Evolutionary conservation across 2,888 invertebrate species (phyloP), one percentile per base, ranked within the genome.

Genomic region (Augochlorella aurata): DNA sequence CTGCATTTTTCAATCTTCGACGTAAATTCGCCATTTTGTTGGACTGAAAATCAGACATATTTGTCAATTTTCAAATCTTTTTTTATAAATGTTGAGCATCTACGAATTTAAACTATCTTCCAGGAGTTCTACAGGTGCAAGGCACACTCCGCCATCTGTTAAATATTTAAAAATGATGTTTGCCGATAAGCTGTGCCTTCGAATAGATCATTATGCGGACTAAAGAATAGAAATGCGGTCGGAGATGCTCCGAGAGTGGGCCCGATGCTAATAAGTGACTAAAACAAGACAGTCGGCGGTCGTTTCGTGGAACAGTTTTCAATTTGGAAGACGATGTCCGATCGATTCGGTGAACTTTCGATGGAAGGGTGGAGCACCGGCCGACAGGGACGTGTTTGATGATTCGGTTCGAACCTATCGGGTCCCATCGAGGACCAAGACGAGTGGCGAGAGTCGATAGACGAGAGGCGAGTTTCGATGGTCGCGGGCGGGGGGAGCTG

Each of bases 371-470:
- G 66, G 50, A n/a, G 44, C 54, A n/a, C 49, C 44, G 21, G 61
- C 5, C 21, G n/a, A 54, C n/a, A 16, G 18, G 49, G 75, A 63
- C 71, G 81, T 14, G 61, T 74, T 65, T 52, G 68, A 84, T 84
- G 77, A 74, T 74, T 80, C 72, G 72, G 74, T 74, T 83, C 74
- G 79, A 67, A 29, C 58, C 65, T 85, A 83, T 85, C 83, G 68
- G 74, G 69, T 69, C 74, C 77, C 72, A 49, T 74, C 85, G 50
- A 70, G 65, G 65, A 78, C 70, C 5, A 5, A 38, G 38, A 38
- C 38, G 38, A 38, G 38, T 5, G 29, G 29, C 29, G 45, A 72
- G 52, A 66, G 49, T 29, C 73, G 38, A 77, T 66, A 38, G 68
- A 16, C 70, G 71, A 29, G 5, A 5, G 38, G 38, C 38, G 45